A percentile compares a stretch with the other conserved stretches of the same genome.
phyloP scores from a whole-genome alignment of 2,113 vertebrate species.

The Alces alces region DNA sequence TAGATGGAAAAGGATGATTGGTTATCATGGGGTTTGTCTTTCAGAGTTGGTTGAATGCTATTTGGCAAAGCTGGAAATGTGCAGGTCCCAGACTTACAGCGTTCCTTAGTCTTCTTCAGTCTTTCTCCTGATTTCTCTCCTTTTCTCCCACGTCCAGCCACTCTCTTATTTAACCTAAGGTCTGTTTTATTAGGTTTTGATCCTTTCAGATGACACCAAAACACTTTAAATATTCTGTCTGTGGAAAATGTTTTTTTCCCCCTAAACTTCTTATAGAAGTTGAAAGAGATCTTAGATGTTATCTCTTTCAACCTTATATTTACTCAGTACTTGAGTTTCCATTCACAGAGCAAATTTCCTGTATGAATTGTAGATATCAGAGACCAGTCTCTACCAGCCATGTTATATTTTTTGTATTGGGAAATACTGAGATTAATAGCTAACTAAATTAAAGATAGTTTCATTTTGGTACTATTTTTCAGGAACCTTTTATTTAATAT shows the following conservation, averaged over 20 bases:
- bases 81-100: neutral
- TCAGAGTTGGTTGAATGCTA: neutral
- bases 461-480: neutral
- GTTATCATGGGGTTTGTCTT: neutral
- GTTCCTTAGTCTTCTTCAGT: neutral
- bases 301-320: neutral
- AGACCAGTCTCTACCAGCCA: neutral
- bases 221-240: neutral
- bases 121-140: neutral
- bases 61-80: conserved; percentile 13
- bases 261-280: neutral
- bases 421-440: neutral
- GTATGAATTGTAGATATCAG: neutral
- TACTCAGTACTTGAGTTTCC: neutral
- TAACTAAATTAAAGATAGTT: neutral
- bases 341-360: neutral
- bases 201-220: neutral
- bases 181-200: conserved; percentile 9
- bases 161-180: neutral
- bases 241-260: neutral
- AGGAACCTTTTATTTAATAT: neutral
- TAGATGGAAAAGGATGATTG: neutral
- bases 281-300: neutral
- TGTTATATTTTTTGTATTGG: neutral
- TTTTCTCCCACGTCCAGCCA: fast-evolving